Evolutionary conservation across 1,140 invertebrate species (phyloP), one percentile per base, ranked within the genome.

Genomic region (Callitettix versicolor): DNA sequence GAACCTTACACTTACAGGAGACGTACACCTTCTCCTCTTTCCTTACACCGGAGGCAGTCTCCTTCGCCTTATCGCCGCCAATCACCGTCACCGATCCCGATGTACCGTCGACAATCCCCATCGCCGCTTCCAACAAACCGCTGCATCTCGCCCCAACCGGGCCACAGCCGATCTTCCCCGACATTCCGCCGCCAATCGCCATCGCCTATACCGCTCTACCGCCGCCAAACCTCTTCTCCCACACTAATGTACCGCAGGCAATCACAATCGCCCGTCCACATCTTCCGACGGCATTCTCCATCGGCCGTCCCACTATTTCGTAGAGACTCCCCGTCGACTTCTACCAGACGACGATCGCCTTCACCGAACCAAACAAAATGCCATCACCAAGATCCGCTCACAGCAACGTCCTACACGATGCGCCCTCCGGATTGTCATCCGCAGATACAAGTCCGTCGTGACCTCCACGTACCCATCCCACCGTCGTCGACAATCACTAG

Each of bases 401-500:
- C 57, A 11, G 42, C 56, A 2, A 33, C 43, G 34, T 58, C 57
- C 36, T 60, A 61, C 55, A 57, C 60, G 0, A 62, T 63, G 60
- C 44, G 60, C 22, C 62, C 60, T 11, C 48, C 58, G 1, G 52
- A 56, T 21, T 17, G 42, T 3, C 49, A 44, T 14, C 55, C 55
- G 15, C 40, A 53, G n/a, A 34, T 62, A 0, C 47, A 58, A 30
- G 62, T 63, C 1, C 46, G 62, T 3, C 59, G 61, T 26, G 62
- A 63, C 53, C 57, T 63, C 11, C 58, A 59, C 55, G 53, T 56
- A 11, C 55, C 57, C 9, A 36, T 22, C 40, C 36, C 54, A 14
- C 53, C 55, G 18, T 56, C 58, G 0, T 22, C 48, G 26, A 47
- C 53, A 1, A 21, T 57, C 41, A 57, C 49, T 2, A 57, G 49